Base-by-base conservation (phyloP, 2,888 invertebrate species). In the Caprella mutica region DNA sequence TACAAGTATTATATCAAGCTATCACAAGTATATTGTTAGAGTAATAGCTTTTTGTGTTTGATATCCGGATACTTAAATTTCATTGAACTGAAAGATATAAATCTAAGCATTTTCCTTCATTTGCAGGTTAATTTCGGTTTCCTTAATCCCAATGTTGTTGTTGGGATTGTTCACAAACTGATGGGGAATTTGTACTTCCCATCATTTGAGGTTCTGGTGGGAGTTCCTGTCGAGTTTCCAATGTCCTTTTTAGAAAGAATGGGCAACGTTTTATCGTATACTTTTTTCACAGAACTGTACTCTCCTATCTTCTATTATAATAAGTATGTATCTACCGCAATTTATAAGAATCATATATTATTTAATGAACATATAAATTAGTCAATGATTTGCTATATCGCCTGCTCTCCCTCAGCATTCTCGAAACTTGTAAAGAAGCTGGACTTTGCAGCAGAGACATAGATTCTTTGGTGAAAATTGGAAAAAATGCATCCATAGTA, bases 391-490 rank as follows among this genome's bases (percentile, higher is more conserved):
- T n/a, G n/a, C n/a, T n/a, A n/a, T n/a, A n/a, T n/a, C n/a, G n/a
- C n/a, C n/a, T n/a, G n/a, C n/a, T n/a, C n/a, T n/a, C n/a, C n/a
- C n/a, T n/a, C 33, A 33, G 33, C 8, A 14, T 33, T 33, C 9
- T 9, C 8, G 33, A 8, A 8, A 14, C 23, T 4, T 60, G 60
- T n/a, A 40, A 30, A 3, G 39, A 35, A 2, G 12, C 39, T 17
- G 60, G 60, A 0, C 50, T 57, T 12, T 60, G 60, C 43, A 53
- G 40, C n/a, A 19, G 12, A 5, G 60, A 54, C 39, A 60, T 60
- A 57, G 43, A 48, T 8, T 14, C 42, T 12, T 27, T 60, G 1
- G 2, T 26, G 2, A 46, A 50, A 12, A n/a, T 58, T 8, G 23
- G 17, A 6, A 17, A n/a, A 2, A 55, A 55, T 9, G 35, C 43